phyloP scores from a whole-genome alignment of 2,888 invertebrate species.

The Aspidiotus destructor region DNA sequence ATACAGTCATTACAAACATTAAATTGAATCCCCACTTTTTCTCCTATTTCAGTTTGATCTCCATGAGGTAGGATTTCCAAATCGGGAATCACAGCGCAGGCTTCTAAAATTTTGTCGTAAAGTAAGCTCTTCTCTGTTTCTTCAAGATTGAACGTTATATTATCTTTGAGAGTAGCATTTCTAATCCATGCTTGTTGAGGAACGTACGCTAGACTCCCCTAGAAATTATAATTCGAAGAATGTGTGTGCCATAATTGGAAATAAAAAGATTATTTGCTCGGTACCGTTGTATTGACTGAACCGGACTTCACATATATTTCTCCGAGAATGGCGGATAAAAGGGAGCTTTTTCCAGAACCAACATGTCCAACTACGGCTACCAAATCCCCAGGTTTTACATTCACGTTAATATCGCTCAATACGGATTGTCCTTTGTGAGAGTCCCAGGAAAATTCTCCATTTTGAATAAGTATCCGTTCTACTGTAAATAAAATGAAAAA shows the following conservation, averaged over 20 bases:
- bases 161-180: conserved; percentile 84
- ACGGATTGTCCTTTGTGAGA: conserved; percentile 48
- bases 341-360: conserved; percentile 80
- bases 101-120: conserved; percentile 73
- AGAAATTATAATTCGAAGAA: conserved; percentile 9
- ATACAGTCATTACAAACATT: too few species aligned
- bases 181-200: conserved; percentile 98
- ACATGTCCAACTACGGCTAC: conserved; percentile 82
- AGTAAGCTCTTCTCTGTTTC: conserved; percentile 56
- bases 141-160: conserved; percentile 71
- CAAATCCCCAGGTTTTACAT: conserved; percentile 55
- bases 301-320: conserved; percentile 84
- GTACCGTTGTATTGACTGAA: conserved; percentile 58
- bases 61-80: conserved; percentile 90
- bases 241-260: neutral
- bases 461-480: conserved; percentile 70
- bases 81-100: conserved; percentile 84
- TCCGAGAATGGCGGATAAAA: conserved; percentile 74
- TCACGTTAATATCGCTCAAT: conserved; percentile 65
- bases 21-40: conserved; percentile 1
- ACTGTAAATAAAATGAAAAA: conserved; percentile 44
- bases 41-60: conserved; percentile 92
- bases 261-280: too few species aligned
- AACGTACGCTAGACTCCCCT: conserved; percentile 67
- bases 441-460: conserved; percentile 85